Evolutionary conservation across 2,113 vertebrate genomes (phyloP), one percentile per base, ranked within the genome.

Genomic region (Laticauda colubrina): DNA sequence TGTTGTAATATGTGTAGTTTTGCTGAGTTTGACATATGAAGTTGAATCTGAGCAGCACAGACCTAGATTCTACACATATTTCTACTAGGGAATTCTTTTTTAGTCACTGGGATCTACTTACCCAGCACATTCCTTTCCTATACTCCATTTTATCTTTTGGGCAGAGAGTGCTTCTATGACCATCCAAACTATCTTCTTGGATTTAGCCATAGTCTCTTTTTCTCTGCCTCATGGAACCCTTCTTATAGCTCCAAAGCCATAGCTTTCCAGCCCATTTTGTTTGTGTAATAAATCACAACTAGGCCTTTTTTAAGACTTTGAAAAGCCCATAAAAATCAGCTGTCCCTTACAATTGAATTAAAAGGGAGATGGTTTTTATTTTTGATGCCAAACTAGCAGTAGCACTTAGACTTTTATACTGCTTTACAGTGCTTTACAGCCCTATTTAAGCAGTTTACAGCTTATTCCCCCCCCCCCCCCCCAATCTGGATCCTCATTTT

Each of bases 71-170:
- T 21, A 18, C n/a, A 20, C 75, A 64, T 51, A 5, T 29, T 88
- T 59, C 29, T 39, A 51, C 56, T 24, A 59, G 48, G 26, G 43
- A 61, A 85, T 29, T 39, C 85, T 51, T 90, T 89, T 53, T 53
- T 93, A 90, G 92, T 43, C 88, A 93, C 61, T 81, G 59, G 43
- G 88, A 61, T 90, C 75, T 6, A 10, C 43, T 93, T 90, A 53
- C 88, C 55, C 53, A 93, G 89, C 26, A n/a, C 85, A 53, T 90
- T 88, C 86, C 91, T 88, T 87, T 61, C 55, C 26, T 54, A 8
- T 69, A 18, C 39, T 69, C 59, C 34, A 69, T 61, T 88, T 75
- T 85, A 57, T 59, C 45, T n/a, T 39, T 88, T 85, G 18, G 6
- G 39, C 39, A n/a, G 23, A 56, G 23, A 48, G 64, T 34, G 7